These are phyloP conservation scores for Caenorhabditis brenneri DNA, from an alignment of 1,140 invertebrate species.

Conservation along the genomic window DNA sequence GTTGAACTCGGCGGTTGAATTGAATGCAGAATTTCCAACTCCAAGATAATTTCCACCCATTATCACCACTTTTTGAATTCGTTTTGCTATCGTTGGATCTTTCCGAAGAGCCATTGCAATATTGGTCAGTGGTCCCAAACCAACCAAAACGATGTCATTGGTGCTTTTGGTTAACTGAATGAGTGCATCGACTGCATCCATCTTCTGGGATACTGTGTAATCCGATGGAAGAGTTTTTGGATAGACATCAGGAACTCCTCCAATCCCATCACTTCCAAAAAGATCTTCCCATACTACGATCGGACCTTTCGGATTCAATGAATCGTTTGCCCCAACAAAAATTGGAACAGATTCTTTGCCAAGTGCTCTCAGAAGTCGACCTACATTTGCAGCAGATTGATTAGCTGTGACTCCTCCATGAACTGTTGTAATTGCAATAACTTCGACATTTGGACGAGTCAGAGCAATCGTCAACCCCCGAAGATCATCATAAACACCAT, in stretches of 20 bases:
- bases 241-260: neutral
- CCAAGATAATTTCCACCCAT: conserved; percentile 21
- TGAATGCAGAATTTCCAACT: neutral
- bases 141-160: neutral
- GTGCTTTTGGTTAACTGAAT: neutral
- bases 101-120: conserved; percentile 18
- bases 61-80: neutral
- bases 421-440: conserved; percentile 11
- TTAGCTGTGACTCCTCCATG: conserved; percentile 12
- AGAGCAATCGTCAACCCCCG: conserved; percentile 11
- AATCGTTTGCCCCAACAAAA: conserved; percentile 5
- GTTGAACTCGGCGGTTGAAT: conserved; percentile 23
- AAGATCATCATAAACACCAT: conserved; percentile 17
- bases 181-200: neutral
- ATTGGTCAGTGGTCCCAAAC: conserved; percentile 12
- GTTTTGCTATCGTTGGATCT: neutral
- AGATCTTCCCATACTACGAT: conserved; percentile 9
- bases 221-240: neutral
- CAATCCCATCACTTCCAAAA: conserved; percentile 9
- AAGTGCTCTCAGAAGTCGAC: neutral
- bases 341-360: neutral
- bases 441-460: neutral
- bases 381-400: conserved; percentile 17
- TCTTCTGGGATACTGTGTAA: neutral
- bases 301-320: neutral